Conservation (phyloP, 2,113 vertebrate genomes). For the Oncorhynchus tshawytscha region DNA sequence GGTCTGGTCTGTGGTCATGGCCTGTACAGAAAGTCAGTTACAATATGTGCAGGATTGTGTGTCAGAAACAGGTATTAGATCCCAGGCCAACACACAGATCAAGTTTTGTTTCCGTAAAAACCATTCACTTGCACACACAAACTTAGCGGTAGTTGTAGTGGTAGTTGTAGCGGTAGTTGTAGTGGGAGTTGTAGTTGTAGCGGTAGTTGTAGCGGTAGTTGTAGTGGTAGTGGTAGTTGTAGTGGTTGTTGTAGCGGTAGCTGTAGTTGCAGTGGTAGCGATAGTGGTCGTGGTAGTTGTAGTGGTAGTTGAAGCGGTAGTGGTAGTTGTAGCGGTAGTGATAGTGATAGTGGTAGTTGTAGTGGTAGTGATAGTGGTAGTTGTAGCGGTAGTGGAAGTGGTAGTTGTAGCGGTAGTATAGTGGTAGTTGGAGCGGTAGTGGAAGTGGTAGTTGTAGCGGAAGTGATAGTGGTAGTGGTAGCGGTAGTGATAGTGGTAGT, state of each 20-base stretch:
- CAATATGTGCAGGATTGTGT: constrained; percentile 16
- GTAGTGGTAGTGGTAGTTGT: not conserved
- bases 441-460: rapidly evolving
- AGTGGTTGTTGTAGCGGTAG: not conserved
- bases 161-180: too few species aligned
- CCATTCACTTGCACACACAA: too few species aligned
- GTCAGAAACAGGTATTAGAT: not conserved
- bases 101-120: too few species aligned
- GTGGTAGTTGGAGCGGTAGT: not conserved
- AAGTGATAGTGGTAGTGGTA: too few species aligned
- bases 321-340: rapidly evolving
- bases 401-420: not conserved
- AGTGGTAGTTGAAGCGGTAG: not conserved
- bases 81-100: too few species aligned
- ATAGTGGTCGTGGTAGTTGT: not conserved
- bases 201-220: not conserved
- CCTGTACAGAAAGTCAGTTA: constrained; percentile 66
- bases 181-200: too few species aligned
- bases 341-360: not conserved
- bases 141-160: too few species aligned
- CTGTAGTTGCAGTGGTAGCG: too few species aligned
- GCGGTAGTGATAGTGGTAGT: too few species aligned
- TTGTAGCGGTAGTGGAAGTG: not conserved
- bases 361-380: not conserved
- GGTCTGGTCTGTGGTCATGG: constrained; percentile 25